phyloP scores from a whole-genome alignment of 2,113 vertebrate species.

The Geothlypis trichas region DNA sequence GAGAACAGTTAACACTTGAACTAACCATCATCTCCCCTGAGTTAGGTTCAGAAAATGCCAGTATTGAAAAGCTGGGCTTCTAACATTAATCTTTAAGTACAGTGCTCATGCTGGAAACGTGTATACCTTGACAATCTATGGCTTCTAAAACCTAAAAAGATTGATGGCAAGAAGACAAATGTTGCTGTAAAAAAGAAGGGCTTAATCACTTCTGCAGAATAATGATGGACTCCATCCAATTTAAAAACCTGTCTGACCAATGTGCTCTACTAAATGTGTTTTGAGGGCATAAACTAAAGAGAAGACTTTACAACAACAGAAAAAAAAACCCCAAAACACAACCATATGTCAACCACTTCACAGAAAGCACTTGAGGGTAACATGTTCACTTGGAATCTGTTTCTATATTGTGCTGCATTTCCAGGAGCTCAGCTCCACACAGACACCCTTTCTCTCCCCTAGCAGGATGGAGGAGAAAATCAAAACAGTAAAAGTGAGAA shows the following conservation, averaged over 20 bases:
- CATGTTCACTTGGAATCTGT: background rate
- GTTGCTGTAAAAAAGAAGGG: background rate
- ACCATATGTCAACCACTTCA: background rate
- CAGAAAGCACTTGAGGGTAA: background rate
- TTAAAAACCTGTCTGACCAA: background rate
- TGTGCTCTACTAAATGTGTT: background rate
- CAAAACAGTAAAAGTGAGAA: background rate
- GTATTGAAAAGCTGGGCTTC: background rate
- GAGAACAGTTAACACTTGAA: background rate
- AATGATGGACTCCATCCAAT: background rate
- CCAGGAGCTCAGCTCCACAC: background rate
- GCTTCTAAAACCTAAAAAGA: background rate
- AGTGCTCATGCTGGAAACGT: background rate
- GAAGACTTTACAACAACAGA: background rate
- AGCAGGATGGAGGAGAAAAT: background rate
- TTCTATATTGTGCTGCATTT: background rate
- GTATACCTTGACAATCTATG: background rate
- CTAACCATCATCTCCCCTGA: background rate
- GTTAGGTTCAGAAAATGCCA: background rate
- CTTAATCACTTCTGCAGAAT: background rate
- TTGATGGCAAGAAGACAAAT: background rate
- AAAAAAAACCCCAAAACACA: background rate
- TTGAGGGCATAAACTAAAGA: background rate
- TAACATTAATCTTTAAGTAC: background rate
- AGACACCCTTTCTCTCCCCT: background rate